A percentile compares a stretch with the other conserved stretches of the same genome.
These are phyloP conservation scores for Raphicerus campestris DNA, from an alignment of 2,113 vertebrate species.

Conservation along the genomic window DNA sequence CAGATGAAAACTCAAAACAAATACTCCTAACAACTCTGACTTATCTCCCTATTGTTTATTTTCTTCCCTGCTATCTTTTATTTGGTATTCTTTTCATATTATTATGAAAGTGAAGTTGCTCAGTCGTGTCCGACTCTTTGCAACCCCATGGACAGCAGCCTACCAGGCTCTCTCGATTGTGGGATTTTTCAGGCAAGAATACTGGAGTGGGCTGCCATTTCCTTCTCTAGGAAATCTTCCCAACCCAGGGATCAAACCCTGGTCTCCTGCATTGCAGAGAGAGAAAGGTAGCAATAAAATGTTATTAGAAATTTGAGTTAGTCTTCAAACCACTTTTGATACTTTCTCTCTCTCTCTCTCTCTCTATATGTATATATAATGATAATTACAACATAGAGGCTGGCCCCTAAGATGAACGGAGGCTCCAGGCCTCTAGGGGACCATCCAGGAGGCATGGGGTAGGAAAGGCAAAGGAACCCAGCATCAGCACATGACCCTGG, in stretches of 20 bases:
- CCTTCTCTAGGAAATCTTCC: no score
- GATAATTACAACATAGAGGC: not conserved
- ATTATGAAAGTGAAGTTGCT: not conserved
- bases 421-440: not conserved
- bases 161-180: no score
- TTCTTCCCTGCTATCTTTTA: not conserved
- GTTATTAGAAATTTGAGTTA: not conserved
- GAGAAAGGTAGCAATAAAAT: not conserved
- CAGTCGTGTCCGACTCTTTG: no score
- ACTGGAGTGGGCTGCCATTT: no score
- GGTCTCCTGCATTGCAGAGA: no score
- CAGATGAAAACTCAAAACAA: slow-evolving; percentile 2
- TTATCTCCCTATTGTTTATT: not conserved
- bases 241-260: no score
- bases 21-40: not conserved
- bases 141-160: no score
- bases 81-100: not conserved
- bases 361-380: not conserved
- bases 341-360: not conserved
- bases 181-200: no score
- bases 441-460: not conserved
- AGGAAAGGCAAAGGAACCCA: not conserved
- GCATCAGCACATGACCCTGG: not conserved
- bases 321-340: not conserved
- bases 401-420: no score